phyloP scores from a whole-genome alignment of 2,797 vertebrate genomes.

The Tinamus major region DNA sequence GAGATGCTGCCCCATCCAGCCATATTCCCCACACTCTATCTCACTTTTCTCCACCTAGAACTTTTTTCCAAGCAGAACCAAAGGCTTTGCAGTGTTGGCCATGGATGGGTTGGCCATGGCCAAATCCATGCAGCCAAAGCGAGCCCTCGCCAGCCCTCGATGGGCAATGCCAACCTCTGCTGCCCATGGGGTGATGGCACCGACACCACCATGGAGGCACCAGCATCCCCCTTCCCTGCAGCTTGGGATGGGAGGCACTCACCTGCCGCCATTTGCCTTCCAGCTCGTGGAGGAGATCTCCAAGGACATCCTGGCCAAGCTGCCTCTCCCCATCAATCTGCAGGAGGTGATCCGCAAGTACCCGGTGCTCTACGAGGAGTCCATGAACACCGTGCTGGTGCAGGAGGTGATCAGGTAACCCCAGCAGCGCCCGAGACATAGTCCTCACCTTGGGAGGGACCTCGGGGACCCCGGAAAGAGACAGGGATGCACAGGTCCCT shows the following conservation, averaged over 20 bases:
- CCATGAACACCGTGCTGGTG: slow-evolving; percentile 92
- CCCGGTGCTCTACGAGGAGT: slow-evolving; percentile 90
- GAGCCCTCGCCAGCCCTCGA: no score
- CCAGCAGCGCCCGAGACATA: background rate
- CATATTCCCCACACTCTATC: no score
- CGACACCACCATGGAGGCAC: fast-evolving
- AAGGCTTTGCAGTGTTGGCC: no score
- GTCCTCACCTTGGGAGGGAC: background rate
- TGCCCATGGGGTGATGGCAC: background rate
- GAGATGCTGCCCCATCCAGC: background rate
- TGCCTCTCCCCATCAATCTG: slow-evolving; percentile 82
- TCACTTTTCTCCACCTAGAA: no score
- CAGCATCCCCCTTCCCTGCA: background rate
- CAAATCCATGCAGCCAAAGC: no score
- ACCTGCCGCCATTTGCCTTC: background rate
- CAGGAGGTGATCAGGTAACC: slow-evolving; percentile 92
- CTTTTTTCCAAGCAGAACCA: no score
- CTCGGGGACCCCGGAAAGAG: no score
- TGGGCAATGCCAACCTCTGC: background rate
- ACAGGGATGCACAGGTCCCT: background rate
- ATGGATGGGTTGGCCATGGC: no score
- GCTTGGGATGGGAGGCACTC: background rate
- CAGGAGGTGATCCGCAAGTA: slow-evolving; percentile 83
- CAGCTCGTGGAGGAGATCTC: slow-evolving; percentile 89
- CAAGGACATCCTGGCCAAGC: slow-evolving; percentile 80